These are phyloP conservation scores for Pimephales promelas DNA, from an alignment of 2,113 vertebrate species.

Conservation along the genomic window DNA sequence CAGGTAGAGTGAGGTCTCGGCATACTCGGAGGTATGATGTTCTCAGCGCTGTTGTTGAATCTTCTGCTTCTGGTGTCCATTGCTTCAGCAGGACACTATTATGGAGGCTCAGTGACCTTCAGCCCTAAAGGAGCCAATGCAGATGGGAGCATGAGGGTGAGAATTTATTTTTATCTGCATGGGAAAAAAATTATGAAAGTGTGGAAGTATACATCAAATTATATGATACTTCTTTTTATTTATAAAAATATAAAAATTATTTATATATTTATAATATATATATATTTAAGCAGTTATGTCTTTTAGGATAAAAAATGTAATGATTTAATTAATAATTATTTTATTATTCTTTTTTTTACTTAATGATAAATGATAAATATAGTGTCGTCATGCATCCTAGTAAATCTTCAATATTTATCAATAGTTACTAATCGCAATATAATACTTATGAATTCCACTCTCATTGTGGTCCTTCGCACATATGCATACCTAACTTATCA, in stretches of 20 bases:
- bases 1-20: neutral
- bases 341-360: neutral
- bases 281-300: too few relatives aligned
- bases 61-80: conserved; percentile 27
- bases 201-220: neutral
- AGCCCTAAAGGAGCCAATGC: conserved; percentile 52
- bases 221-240: neutral
- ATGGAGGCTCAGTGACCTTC: conserved; percentile 52
- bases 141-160: conserved; percentile 51
- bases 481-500: too few relatives aligned
- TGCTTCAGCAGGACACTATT: conserved; percentile 22
- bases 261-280: too few relatives aligned
- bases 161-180: neutral
- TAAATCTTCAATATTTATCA: neutral
- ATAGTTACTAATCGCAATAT: neutral
- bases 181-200: too few relatives aligned
- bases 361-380: neutral
- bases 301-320: too few relatives aligned
- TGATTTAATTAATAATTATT: too few relatives aligned
- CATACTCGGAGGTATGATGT: too few relatives aligned
- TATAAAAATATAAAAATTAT: too few relatives aligned
- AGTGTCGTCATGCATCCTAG: neutral
- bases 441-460: neutral
- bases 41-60: conserved; percentile 36
- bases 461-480: too few relatives aligned